Base-by-base conservation (phyloP, 2,797 vertebrate genomes). In the Macrochelys suwanniensis region DNA sequence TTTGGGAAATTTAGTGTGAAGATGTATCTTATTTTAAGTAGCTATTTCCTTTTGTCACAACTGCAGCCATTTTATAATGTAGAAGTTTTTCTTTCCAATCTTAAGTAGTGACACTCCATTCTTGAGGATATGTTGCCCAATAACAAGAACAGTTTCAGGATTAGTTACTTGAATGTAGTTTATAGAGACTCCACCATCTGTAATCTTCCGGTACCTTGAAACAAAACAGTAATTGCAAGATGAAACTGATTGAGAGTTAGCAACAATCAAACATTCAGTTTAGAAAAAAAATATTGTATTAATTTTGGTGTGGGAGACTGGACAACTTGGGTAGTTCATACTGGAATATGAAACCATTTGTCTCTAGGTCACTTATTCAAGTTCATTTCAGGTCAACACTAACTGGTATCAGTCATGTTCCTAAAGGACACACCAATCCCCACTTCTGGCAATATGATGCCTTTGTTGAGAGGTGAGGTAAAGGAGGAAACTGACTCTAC, bases 81-180 rank as follows among this genome's bases (percentile, higher is more conserved):
- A 98, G 91, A 99, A 99, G 97, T 99, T 99, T 96, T 95, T 99
- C 98, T 99, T 99, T 93, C 99, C 99, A 92, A 99, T 98, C 96
- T 98, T 98, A 92, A 99, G 98, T 85, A 99, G 96, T 0, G 98
- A 99, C 37, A 99, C 99, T 96, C 99, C 99, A 31, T 99, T 99
- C 79, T 98, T 98, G 56, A 99, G 98, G 96, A 99, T 99, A 87
- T 99, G 99, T 80, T 99, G 97, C 89, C 99, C 99, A 0, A 99
- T 96, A 90, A 99, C 94, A 92, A 99, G 98, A 50, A 99, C 97
- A 95, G 99, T 98, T 92, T 99, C 99, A 0, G 99, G 99, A 85
- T 99, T 98, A 42, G 99, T 98, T 8, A 97, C 96, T 88, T 97
- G 98, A 68, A 74, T 97, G 97, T 99, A 99, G 97, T 99, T 99